Conservation (phyloP, 1,140 invertebrate species). For the Pararge aegeria region DNA sequence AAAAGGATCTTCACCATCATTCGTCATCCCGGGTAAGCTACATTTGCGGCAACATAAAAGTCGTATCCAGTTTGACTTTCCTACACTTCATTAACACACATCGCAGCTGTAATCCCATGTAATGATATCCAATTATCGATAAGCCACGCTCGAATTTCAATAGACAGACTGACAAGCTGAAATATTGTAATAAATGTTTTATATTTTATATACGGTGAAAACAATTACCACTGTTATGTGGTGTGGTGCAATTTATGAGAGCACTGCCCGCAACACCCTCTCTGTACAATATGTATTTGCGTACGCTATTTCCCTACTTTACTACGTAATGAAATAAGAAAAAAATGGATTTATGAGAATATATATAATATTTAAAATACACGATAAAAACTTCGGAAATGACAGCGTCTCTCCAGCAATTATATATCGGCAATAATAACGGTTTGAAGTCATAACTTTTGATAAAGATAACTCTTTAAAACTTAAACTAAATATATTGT, state of each 20-base stretch:
- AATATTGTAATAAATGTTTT: constrained; percentile 71
- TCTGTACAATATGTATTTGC: no score
- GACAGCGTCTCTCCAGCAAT: no score
- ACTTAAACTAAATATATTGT: no score
- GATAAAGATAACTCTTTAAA: no score
- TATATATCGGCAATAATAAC: no score
- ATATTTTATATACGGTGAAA: constrained; percentile 59
- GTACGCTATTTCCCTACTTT: no score
- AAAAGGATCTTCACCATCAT: neutral
- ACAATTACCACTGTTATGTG: constrained; percentile 46
- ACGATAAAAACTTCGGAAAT: no score
- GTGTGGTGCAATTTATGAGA: constrained; percentile 27
- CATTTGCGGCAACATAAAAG: neutral
- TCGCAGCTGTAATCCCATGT: constrained; percentile 38
- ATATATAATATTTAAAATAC: no score
- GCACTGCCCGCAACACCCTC: no score
- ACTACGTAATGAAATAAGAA: no score
- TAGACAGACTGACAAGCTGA: constrained; percentile 68
- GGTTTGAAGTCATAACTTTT: no score
- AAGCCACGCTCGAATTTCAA: constrained; percentile 71
- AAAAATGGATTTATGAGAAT: no score
- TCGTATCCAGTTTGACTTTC: constrained; percentile 2
- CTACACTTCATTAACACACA: constrained; percentile 27
- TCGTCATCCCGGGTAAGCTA: neutral
- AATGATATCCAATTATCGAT: constrained; percentile 71